Conservation (phyloP, 2,113 vertebrate genomes). For the Ivindomyrus marchei region DNA sequence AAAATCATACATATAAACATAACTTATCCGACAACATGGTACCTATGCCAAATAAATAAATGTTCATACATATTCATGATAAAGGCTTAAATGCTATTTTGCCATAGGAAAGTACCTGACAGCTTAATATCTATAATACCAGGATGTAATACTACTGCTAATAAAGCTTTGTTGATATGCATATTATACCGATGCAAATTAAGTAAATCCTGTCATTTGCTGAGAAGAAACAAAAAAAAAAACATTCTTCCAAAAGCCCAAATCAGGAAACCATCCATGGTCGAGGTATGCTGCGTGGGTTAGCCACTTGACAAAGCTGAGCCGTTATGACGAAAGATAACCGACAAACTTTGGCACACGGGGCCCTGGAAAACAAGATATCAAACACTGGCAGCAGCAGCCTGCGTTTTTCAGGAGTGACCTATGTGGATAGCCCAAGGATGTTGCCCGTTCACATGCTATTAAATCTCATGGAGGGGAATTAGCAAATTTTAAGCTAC, state of each 20-base stretch:
- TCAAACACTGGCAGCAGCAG: not conserved
- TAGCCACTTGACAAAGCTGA: not conserved
- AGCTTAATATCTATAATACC: not conserved
- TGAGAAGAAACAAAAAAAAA: not conserved
- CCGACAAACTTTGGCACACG: not conserved
- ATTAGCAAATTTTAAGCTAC: slow-evolving; percentile 31
- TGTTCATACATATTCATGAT: not conserved
- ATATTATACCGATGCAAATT: not conserved
- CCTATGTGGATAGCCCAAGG: slow-evolving; percentile 40
- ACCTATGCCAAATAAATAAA: not conserved
- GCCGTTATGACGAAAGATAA: not conserved
- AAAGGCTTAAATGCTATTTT: not conserved
- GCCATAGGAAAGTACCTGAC: not conserved
- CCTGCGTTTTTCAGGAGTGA: slow-evolving; percentile 13
- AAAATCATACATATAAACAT: not conserved
- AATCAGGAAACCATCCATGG: not conserved
- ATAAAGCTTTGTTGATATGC: not conserved
- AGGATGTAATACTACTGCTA: not conserved
- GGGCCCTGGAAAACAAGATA: slow-evolving; percentile 11
- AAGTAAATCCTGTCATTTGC: slow-evolving; percentile 12
- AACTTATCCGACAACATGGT: not conserved
- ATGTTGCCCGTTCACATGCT: slow-evolving; percentile 36
- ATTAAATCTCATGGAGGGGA: slow-evolving; percentile 34
- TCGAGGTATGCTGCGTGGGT: not conserved
- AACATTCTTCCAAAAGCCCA: not conserved